phyloP scores from a whole-genome alignment of 2,113 vertebrate genomes.

The Ciconia maguari region DNA sequence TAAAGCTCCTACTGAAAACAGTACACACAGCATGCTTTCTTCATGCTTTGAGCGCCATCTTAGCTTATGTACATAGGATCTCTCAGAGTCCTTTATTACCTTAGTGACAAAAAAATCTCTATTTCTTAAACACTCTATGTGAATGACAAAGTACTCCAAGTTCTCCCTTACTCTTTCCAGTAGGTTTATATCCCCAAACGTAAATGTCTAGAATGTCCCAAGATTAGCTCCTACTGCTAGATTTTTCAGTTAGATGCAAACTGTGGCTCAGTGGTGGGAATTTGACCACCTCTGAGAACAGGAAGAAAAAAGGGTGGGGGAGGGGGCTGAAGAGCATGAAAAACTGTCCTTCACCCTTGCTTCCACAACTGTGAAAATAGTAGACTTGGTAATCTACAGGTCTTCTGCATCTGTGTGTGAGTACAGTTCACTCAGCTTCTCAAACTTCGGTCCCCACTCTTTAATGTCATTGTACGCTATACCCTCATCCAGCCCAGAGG shows the following conservation, averaged over 20 bases:
- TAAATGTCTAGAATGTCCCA: neutral
- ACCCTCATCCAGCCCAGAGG: slow-evolving; percentile 69
- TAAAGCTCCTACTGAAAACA: neutral
- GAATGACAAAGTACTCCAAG: neutral
- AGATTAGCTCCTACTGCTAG: neutral
- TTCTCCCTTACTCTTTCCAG: neutral
- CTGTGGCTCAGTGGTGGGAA: neutral
- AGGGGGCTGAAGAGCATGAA: neutral
- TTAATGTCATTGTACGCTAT: slow-evolving; percentile 69
- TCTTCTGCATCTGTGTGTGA: slow-evolving; percentile 65
- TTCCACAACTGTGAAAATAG: neutral
- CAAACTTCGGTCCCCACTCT: slow-evolving; percentile 86
- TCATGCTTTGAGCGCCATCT: neutral
- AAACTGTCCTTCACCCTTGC: neutral
- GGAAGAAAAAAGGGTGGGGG: accelerated
- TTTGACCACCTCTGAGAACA: neutral
- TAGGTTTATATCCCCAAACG: neutral
- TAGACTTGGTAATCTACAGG: slow-evolving; percentile 13
- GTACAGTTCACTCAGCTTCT: slow-evolving; percentile 79
- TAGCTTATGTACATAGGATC: neutral
- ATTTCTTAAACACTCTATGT: neutral
- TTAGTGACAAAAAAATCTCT: neutral
- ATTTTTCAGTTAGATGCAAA: neutral
- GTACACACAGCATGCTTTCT: neutral
- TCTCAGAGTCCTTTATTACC: neutral